Evolutionary conservation across 2,888 invertebrate genomes (phyloP), one percentile per base, ranked within the genome.

Genomic region (Brenthis hecate): DNA sequence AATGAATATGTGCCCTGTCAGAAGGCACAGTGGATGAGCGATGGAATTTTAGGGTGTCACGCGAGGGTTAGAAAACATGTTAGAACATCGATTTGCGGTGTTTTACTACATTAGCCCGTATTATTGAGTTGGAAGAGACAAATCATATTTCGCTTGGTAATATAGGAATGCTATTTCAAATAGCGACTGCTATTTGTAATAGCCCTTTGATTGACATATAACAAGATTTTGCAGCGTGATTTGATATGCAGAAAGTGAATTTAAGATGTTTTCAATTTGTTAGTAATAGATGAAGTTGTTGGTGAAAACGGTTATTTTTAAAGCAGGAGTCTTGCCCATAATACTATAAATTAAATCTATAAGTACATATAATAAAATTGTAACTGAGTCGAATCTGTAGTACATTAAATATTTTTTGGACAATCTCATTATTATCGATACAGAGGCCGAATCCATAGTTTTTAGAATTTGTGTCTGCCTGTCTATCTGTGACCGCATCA

Each of bases 11-110:
- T 23, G 16, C 57, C 62, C 65, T n/a, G 47, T 48, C 23, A 19
- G 48, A 56, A 70, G 64, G 55, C 68, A 53, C 54, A 78, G 79
- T 76, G 81, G 77, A 78, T 81, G 83, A 81, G 74, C 77, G 83
- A 81, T 79, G 83, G 81, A 76, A 81, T 80, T 76, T 75, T 72
- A 72, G 73, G 74, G 74, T 71, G 74, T 61, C 71, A 71, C 69
- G 74, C 71, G 75, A 75, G 77, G 81, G 78, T 77, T 77, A 73
- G 72, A 72, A 71, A 76, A 72, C 73, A 70, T 72, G 73, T 76
- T 75, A 73, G 75, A 61, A 75, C 74, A 72, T 75, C 72, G 71
- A 73, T 75, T 76, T 76, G 74, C 76, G 73, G 73, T 73, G 72
- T 74, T 71, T 76, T 74, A 77, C 75, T 73, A 72, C 73, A 77